These are phyloP conservation scores for Pollachius pollachius DNA, from an alignment of 2,113 vertebrate species.

Conservation along the genomic window DNA sequence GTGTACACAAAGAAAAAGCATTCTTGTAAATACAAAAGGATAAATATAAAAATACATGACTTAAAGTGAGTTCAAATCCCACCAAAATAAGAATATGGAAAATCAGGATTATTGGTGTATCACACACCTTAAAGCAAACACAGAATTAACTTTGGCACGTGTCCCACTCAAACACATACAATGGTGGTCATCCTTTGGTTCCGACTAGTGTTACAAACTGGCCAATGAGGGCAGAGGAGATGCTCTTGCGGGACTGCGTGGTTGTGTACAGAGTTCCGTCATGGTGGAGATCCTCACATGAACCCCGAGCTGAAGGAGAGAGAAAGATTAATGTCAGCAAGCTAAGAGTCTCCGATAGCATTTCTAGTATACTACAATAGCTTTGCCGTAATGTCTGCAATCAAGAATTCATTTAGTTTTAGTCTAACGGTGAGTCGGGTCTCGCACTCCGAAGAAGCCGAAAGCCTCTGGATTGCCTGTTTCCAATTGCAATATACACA, in stretches of 20 bases:
- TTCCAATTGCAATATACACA: too few relatives aligned
- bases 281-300: slow-evolving; percentile 66
- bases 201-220: slow-evolving; percentile 45
- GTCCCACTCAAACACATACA: slow-evolving; percentile 24
- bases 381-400: too few relatives aligned
- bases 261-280: too few relatives aligned
- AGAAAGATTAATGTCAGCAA: neutral
- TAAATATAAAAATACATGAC: slow-evolving; percentile 50
- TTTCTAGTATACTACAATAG: too few relatives aligned
- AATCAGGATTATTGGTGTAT: neutral
- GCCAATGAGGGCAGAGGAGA: slow-evolving; percentile 22
- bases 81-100: slow-evolving; percentile 14
- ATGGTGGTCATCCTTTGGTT: slow-evolving; percentile 15
- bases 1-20: neutral
- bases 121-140: slow-evolving; percentile 5
- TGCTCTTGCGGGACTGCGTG: neutral
- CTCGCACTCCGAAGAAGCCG: too few relatives aligned
- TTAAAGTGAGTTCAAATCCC: slow-evolving; percentile 33
- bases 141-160: slow-evolving; percentile 53
- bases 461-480: too few relatives aligned
- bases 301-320: slow-evolving; percentile 67
- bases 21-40: slow-evolving; percentile 36
- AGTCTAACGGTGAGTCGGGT: too few relatives aligned
- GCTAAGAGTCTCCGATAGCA: neutral
- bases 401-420: too few relatives aligned